A percentile compares a stretch with the other conserved stretches of the same genome.
Conservation (phyloP, 1,140 invertebrate species). For the Hylaeus anthracinus region DNA sequence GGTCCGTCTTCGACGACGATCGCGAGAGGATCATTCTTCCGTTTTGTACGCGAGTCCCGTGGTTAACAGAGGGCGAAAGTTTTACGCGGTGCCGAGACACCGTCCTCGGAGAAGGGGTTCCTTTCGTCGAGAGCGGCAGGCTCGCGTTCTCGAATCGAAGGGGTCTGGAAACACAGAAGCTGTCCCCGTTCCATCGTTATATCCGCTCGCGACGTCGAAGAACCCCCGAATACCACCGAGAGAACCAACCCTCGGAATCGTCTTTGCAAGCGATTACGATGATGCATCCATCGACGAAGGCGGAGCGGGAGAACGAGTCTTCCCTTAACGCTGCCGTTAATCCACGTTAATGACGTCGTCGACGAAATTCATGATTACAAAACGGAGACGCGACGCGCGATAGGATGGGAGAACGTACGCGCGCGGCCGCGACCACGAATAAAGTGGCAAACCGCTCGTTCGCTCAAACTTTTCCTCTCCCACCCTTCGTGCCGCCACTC, state of each 20-base stretch:
- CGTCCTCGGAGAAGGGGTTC: no score
- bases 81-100: neutral
- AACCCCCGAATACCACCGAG: neutral
- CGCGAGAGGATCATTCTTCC: neutral
- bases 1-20: conserved; percentile 1
- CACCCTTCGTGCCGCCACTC: neutral
- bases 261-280: conserved; percentile 37
- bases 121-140: no score
- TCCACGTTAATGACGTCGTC: conserved; percentile 52
- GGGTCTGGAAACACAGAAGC: neutral
- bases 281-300: neutral
- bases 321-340: conserved; percentile 41
- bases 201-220: neutral
- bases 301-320: neutral
- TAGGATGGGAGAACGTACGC: neutral
- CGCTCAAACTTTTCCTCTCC: neutral
- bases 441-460: conserved; percentile 42
- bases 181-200: neutral
- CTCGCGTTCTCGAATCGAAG: neutral
- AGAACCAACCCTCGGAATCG: neutral
- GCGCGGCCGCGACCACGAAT: neutral
- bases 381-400: conserved; percentile 35
- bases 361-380: conserved; percentile 51
- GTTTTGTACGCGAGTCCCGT: neutral
- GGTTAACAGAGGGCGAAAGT: neutral